These are phyloP conservation scores for Rana temporaria DNA, from an alignment of 2,113 vertebrate species.

Conservation along the genomic window DNA sequence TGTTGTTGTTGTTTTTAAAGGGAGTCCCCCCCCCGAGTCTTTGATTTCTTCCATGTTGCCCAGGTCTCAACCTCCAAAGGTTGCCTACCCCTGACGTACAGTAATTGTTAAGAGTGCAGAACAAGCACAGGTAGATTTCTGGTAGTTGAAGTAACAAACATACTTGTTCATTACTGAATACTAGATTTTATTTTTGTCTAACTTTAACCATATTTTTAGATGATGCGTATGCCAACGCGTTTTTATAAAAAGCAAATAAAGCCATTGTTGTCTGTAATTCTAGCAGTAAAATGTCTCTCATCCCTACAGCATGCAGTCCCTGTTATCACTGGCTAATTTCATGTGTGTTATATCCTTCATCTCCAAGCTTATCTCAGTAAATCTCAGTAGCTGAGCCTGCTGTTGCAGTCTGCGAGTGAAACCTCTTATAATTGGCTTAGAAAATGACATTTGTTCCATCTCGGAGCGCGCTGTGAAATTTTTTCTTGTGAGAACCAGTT, in stretches of 20 bases:
- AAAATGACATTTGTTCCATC: slow-evolving; percentile 39
- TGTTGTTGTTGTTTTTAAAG: too few relatives aligned
- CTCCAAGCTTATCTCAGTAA: slow-evolving; percentile 29
- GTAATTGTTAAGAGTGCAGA: too few relatives aligned
- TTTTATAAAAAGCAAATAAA: not conserved
- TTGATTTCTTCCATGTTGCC: too few relatives aligned
- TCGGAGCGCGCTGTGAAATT: not conserved
- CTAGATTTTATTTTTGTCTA: too few relatives aligned
- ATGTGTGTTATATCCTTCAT: slow-evolving; percentile 49
- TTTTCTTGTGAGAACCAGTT: slow-evolving; percentile 44
- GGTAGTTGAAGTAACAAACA: too few relatives aligned
- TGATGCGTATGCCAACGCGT: too few relatives aligned
- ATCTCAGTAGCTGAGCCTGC: slow-evolving; percentile 30
- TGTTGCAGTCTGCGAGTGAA: slow-evolving; percentile 14
- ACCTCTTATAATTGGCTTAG: slow-evolving; percentile 25
- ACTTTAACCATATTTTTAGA: too few relatives aligned
- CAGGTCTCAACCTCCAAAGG: too few relatives aligned
- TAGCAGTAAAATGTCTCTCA: slow-evolving; percentile 18
- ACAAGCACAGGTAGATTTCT: too few relatives aligned
- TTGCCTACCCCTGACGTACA: too few relatives aligned
- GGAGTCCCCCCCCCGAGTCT: too few relatives aligned
- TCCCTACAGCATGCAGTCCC: slow-evolving; percentile 17
- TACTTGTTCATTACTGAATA: too few relatives aligned
- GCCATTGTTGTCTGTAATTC: slow-evolving; percentile 12
- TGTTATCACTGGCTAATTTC: slow-evolving; percentile 17